A percentile compares a stretch with the other conserved stretches of the same genome.
Conservation (phyloP, 2,888 invertebrate genomes). For the Pseudanteris insignis region DNA sequence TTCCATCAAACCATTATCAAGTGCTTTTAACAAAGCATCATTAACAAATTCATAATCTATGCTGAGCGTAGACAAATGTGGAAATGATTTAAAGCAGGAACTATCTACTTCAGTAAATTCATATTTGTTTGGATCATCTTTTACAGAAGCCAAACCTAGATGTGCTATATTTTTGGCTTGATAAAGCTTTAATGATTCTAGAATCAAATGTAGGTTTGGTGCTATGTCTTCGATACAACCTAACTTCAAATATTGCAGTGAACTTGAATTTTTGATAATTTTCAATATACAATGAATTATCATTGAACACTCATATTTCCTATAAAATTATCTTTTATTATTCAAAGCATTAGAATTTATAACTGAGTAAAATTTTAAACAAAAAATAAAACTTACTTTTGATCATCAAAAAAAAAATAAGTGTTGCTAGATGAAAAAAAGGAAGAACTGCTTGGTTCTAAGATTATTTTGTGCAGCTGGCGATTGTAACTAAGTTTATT, state of each 20-base stretch:
- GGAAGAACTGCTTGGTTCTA: constrained; percentile 61
- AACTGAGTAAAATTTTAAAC: not conserved
- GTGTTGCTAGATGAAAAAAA: constrained; percentile 52
- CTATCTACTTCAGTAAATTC: constrained; percentile 70
- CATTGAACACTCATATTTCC: constrained; percentile 47
- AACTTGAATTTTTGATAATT: constrained; percentile 66
- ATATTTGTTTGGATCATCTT: constrained; percentile 77
- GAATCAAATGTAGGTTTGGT: constrained; percentile 64
- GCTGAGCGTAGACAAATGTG: constrained; percentile 64
- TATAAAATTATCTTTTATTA: constrained; percentile 17
- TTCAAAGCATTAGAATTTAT: too few species aligned
- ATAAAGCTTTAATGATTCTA: constrained; percentile 65
- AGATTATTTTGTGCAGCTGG: constrained; percentile 60
- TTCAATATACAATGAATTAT: constrained; percentile 62
- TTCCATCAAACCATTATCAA: constrained; percentile 67
- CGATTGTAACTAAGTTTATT: constrained; percentile 61
- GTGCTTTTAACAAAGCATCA: constrained; percentile 67
- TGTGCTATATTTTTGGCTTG: constrained; percentile 71
- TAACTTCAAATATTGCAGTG: constrained; percentile 68
- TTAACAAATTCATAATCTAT: constrained; percentile 71
- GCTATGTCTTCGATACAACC: constrained; percentile 70
- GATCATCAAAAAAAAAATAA: constrained; percentile 36
- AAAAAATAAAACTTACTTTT: constrained; percentile 29
- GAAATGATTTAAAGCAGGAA: constrained; percentile 70
- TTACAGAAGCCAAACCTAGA: constrained; percentile 77